Conservation (phyloP, 2,888 invertebrate genomes). For the Plemyria rubiginata region DNA sequence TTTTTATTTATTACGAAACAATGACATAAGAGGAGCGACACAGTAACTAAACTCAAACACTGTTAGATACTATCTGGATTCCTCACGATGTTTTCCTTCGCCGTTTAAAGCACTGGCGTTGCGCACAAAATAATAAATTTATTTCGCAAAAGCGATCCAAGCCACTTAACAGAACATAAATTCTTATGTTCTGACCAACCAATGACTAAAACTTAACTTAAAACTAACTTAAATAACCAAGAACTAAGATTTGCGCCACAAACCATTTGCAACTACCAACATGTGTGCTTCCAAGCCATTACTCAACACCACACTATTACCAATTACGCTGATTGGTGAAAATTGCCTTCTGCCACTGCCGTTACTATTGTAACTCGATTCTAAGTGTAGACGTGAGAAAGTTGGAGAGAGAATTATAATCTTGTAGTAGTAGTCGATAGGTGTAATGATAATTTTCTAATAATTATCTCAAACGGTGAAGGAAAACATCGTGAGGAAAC, state of each 20-base stretch:
- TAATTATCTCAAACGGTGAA: no score
- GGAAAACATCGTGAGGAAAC: no score
- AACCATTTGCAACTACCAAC: slow-evolving; percentile 25
- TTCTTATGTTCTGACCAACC: no score
- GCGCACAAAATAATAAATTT: no score
- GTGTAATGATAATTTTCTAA: not conserved
- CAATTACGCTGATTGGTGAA: slow-evolving; percentile 45
- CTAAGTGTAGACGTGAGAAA: slow-evolving; percentile 1
- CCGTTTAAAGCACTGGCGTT: no score
- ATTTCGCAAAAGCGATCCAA: no score
- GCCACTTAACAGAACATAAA: not conserved
- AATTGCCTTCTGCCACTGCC: slow-evolving; percentile 30
- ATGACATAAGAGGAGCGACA: no score
- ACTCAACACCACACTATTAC: slow-evolving; percentile 25
- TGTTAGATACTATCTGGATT: no score
- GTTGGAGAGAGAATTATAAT: not conserved
- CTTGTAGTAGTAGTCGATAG: not conserved
- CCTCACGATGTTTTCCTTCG: no score
- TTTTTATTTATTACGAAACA: no score
- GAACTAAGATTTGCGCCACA: slow-evolving; percentile 4
- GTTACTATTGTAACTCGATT: slow-evolving; percentile 27
- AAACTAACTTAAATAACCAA: not conserved
- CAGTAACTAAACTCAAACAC: no score
- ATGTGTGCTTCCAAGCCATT: slow-evolving; percentile 27
- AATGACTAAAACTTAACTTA: no score